Evolutionary conservation across 2,888 invertebrate species (phyloP), one percentile per base, ranked within the genome.

Genomic region (Argynnis bischoffii): DNA sequence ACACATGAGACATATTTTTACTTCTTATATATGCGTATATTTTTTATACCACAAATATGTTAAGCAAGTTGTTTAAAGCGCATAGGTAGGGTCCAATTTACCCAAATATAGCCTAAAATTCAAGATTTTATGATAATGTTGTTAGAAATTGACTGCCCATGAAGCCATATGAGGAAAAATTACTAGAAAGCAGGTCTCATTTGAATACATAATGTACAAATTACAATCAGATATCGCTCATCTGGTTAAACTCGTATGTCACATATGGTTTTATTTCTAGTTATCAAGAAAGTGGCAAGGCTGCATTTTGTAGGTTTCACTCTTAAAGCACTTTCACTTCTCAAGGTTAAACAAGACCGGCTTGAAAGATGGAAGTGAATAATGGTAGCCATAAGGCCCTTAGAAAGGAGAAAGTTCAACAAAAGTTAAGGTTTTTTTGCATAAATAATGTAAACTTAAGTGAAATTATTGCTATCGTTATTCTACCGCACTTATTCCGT

Each of bases 271-370:
- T 81, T 81, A 82, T 75, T 78, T 80, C 75, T 78, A 76, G 71
- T 75, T 76, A 75, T 74, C 80, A 87, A 80, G 86, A 90, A 90
- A 90, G 90, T 83, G 77, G 84, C 76, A 78, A 73, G 77, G 82
- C 81, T 74, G 76, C 86, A 87, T 88, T 89, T 86, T 85, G 82
- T 77, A 69, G 79, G 83, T 88, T 85, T 85, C 88, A 82, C 87
- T 85, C 77, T 79, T 76, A 73, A 69, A 64, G 51, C 76, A 80
- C 90, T 89, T 91, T 90, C 90, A 81, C 88, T 81, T 73, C 74
- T 67, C 71, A 71, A 71, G 69, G 71, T 69, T 66, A 61, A 55
- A 48, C 47, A 53, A 35, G 56, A 67, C 66, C 61, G 41, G 54
- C 51, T 55, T 53, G 56, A 15, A 13, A 54, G 21, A 63, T 18